These are phyloP conservation scores for Apis laboriosa DNA, from an alignment of 1,140 invertebrate genomes.

Conservation along the genomic window DNA sequence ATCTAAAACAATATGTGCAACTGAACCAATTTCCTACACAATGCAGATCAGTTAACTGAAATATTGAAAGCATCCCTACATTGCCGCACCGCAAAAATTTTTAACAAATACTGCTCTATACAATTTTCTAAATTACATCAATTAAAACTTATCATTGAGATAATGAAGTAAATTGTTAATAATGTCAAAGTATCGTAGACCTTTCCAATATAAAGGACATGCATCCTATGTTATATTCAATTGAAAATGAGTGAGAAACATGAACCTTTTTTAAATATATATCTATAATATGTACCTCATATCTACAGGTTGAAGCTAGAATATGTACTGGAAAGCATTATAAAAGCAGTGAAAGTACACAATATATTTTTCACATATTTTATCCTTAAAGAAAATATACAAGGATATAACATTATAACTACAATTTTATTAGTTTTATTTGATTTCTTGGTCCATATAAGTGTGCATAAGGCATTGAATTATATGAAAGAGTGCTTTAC, in stretches of 20 bases:
- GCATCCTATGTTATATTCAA: constrained; percentile 33
- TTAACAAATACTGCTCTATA: constrained; percentile 41
- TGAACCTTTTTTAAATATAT: constrained; percentile 48
- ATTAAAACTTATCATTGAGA: constrained; percentile 45
- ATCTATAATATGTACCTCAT: constrained; percentile 24
- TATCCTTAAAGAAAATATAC: constrained; percentile 36
- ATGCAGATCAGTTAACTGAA: constrained; percentile 50
- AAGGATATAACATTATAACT: constrained; percentile 47
- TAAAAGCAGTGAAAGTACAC: constrained; percentile 40
- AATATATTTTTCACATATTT: constrained; percentile 43
- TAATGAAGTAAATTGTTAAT: constrained; percentile 49
- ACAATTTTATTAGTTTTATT: constrained; percentile 59
- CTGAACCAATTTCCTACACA: constrained; percentile 43
- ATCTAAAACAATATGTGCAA: constrained; percentile 50
- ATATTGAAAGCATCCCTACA: constrained; percentile 48
- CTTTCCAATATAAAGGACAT: constrained; percentile 61
- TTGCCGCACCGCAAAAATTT: constrained; percentile 54
- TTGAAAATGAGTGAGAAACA: constrained; percentile 48
- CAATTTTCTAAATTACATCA: constrained; percentile 62
- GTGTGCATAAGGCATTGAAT: constrained; percentile 19
- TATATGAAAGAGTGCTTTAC: constrained; percentile 33
- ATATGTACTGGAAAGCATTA: constrained; percentile 37
- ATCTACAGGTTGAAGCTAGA: constrained; percentile 39
- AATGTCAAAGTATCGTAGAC: constrained; percentile 55
- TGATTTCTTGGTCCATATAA: constrained; percentile 44